These are phyloP conservation scores for Miltochrista miniata DNA, from an alignment of 2,888 invertebrate species.

Conservation along the genomic window DNA sequence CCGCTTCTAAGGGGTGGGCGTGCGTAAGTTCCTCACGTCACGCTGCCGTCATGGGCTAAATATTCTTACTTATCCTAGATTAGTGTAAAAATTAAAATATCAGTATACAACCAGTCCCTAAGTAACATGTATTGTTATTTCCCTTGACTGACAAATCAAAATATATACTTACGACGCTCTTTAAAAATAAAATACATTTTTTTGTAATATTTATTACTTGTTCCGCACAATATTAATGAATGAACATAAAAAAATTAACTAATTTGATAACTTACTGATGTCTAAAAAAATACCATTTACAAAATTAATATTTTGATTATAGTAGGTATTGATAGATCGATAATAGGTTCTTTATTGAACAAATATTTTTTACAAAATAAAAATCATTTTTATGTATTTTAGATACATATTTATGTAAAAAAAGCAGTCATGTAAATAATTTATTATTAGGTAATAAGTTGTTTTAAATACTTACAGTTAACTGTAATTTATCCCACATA, in stretches of 20 bases:
- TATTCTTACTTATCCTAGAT: too few species aligned
- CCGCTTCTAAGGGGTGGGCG: too few species aligned
- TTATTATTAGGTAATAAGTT: too few species aligned
- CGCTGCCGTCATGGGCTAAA: too few species aligned
- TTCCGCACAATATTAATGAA: neutral
- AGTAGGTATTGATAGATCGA: too few species aligned
- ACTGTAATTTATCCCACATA: neutral
- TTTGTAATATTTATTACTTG: neutral
- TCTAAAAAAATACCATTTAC: neutral
- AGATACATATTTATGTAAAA: too few species aligned
- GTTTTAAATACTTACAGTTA: slow-evolving; percentile 2
- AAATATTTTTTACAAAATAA: neutral
- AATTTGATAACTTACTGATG: neutral
- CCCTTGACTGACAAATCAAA: too few species aligned
- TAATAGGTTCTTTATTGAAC: too few species aligned
- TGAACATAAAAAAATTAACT: neutral
- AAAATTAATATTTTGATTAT: neutral
- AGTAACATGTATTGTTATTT: neutral
- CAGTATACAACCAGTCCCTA: neutral
- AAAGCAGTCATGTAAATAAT: too few species aligned
- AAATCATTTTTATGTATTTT: neutral
- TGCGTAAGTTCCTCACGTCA: too few species aligned
- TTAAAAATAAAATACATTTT: neutral
- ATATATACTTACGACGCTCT: neutral
- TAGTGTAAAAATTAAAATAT: too few species aligned